A percentile compares a stretch with the other conserved stretches of the same genome.
Conservation (phyloP, 2,797 vertebrate species). For the Octomys mimax region DNA sequence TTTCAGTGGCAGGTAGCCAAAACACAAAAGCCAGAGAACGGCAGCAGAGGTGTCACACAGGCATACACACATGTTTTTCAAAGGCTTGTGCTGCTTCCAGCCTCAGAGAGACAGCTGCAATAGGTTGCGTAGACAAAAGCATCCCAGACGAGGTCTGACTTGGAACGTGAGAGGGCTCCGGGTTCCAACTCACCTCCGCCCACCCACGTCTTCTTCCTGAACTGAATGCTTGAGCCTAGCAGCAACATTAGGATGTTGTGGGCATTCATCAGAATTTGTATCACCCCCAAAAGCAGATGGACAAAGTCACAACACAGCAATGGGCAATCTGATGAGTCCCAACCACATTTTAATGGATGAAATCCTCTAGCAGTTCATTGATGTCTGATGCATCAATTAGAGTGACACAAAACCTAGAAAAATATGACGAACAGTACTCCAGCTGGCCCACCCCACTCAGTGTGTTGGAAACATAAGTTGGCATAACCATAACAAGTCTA, state of each 20-base stretch:
- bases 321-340: background rate
- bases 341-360: background rate
- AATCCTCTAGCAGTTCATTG: background rate
- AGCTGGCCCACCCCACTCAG: background rate
- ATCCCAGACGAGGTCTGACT: background rate
- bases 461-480: background rate
- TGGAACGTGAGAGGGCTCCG: accelerated
- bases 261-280: background rate
- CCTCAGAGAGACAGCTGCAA: constrained; percentile 56
- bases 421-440: background rate
- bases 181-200: background rate
- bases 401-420: background rate
- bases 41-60: constrained; percentile 70
- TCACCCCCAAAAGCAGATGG: background rate
- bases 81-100: constrained; percentile 28
- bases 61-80: constrained; percentile 57
- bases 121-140: constrained; percentile 23
- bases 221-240: background rate
- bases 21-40: constrained; percentile 73
- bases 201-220: background rate
- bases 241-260: background rate
- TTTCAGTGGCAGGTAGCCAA: constrained; percentile 84
- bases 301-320: background rate
- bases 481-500: background rate
- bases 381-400: background rate